A percentile compares a stretch with the other conserved stretches of the same genome.
These are phyloP conservation scores for Lottia scabra DNA, from an alignment of 2,888 invertebrate genomes.

Conservation along the genomic window DNA sequence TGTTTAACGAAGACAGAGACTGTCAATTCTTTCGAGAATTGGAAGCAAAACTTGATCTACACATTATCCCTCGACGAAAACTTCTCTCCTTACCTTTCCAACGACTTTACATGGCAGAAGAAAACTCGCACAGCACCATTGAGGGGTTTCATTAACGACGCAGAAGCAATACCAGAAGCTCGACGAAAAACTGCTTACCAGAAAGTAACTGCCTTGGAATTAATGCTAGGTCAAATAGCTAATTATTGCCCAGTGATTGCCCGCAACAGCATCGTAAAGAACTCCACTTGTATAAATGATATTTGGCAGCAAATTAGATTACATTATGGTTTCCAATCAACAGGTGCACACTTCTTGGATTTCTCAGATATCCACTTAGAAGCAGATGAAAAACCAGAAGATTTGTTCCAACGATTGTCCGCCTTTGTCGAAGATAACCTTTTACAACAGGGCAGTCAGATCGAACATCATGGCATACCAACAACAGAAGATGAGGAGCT, in stretches of 20 bases:
- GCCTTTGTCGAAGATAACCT: constrained; percentile 37
- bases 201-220: not conserved
- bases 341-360: too few relatives aligned
- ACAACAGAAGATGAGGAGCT: constrained; percentile 27
- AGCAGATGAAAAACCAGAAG: constrained; percentile 36
- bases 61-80: constrained; percentile 30
- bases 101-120: constrained; percentile 28
- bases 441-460: constrained; percentile 17
- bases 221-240: not conserved
- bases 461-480: constrained; percentile 30
- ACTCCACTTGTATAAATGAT: not conserved
- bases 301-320: too few relatives aligned
- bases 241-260: not conserved
- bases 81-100: constrained; percentile 27
- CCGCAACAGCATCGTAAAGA: not conserved
- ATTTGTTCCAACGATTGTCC: constrained; percentile 35
- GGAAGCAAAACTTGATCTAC: constrained; percentile 31
- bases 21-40: constrained; percentile 34
- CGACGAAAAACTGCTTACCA: not conserved
- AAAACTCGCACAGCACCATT: constrained; percentile 21
- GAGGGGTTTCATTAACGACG: constrained; percentile 27
- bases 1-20: constrained; percentile 31
- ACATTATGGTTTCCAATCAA: too few relatives aligned
- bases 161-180: constrained; percentile 14
- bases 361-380: constrained; percentile 29